A percentile compares a stretch with the other conserved stretches of the same genome.
These are phyloP conservation scores for Dryobates pubescens DNA, from an alignment of 2,797 vertebrate genomes.

Conservation along the genomic window DNA sequence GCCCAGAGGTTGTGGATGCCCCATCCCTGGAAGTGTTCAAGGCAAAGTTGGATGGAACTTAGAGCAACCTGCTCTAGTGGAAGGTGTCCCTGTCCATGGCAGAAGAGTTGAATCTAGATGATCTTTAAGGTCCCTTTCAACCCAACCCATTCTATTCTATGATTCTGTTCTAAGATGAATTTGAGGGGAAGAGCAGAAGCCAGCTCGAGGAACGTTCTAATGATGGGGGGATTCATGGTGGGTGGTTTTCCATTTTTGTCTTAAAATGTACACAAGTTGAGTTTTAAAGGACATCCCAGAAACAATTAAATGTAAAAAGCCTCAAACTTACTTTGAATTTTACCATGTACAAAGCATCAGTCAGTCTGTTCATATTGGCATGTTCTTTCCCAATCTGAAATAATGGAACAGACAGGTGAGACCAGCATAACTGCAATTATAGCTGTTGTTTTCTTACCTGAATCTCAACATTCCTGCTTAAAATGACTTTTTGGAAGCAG, in stretches of 20 bases:
- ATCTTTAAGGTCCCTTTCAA: not conserved
- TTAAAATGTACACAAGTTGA: not conserved
- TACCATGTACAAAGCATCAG: conserved; percentile 94
- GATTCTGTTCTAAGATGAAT: not conserved
- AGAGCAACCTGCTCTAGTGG: not conserved
- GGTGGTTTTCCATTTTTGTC: not conserved
- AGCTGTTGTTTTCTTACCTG: not conserved
- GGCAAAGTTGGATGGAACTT: not conserved
- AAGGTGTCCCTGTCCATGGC: not conserved
- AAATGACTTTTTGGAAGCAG: not conserved
- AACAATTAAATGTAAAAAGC: not conserved
- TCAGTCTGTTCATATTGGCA: conserved; percentile 88
- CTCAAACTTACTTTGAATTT: conserved; percentile 90
- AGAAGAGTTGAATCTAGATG: not conserved
- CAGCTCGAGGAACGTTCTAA: not conserved
- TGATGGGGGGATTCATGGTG: not conserved
- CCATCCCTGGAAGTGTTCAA: not conserved
- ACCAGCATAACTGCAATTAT: not conserved
- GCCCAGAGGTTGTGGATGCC: not conserved
- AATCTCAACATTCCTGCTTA: not conserved
- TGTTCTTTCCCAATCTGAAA: conserved; percentile 88
- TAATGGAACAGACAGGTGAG: not conserved
- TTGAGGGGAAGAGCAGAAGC: not conserved
- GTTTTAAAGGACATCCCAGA: not conserved
- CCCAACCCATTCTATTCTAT: not conserved